Evolutionary conservation across 2,888 invertebrate species (phyloP).

Genomic region (Sarcophaga caerulescens): DNA sequence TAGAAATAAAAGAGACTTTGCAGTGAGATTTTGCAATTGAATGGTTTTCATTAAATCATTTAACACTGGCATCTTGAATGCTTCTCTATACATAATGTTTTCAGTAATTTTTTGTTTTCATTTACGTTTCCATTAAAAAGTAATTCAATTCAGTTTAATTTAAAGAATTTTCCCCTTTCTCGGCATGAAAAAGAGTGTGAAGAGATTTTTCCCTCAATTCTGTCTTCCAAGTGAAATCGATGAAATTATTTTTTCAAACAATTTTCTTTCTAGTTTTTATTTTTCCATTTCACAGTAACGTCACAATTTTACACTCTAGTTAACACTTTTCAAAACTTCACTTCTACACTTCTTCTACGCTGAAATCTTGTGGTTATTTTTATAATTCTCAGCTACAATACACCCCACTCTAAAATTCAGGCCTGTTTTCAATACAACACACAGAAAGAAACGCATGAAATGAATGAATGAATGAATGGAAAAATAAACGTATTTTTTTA

Average conservation of each 20-base stretch:
- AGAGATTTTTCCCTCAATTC: not conserved
- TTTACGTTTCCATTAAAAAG: too few relatives aligned
- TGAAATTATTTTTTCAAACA: conserved; percentile 31
- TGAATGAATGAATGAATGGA: too few relatives aligned
- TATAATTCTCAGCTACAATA: not conserved
- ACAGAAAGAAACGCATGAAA: too few relatives aligned
- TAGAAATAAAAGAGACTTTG: too few relatives aligned
- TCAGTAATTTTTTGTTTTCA: too few relatives aligned
- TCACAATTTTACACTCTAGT: conserved; percentile 64
- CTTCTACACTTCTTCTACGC: not conserved
- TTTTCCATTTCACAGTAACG: conserved; percentile 49
- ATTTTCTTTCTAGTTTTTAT: conserved; percentile 1
- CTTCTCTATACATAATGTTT: too few relatives aligned
- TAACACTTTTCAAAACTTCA: conserved; percentile 41
- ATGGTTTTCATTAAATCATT: too few relatives aligned
- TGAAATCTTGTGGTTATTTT: conserved; percentile 4
- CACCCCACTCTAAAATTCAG: not conserved
- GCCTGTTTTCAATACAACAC: too few relatives aligned
- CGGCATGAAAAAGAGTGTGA: too few relatives aligned
- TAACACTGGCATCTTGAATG: too few relatives aligned
- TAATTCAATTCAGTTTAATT: not conserved
- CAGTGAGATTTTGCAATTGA: too few relatives aligned
- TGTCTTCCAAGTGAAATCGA: conserved; percentile 54
- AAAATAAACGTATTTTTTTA: too few relatives aligned
- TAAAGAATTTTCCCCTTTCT: not conserved